Base-by-base conservation (phyloP, 2,113 vertebrate genomes). In the Periophthalmus modestus region DNA sequence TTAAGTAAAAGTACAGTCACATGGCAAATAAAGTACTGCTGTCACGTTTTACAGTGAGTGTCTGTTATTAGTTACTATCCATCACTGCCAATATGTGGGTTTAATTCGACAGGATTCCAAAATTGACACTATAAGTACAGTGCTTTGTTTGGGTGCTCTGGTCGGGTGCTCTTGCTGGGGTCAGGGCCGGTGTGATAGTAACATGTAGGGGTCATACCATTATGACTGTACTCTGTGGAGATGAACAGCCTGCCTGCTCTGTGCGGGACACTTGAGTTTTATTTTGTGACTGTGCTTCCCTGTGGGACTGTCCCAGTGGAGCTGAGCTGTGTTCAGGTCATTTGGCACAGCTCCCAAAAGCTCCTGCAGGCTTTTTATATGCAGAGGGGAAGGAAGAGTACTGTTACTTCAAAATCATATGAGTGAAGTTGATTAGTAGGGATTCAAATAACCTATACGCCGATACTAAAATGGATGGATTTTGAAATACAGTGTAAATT, bases 331-430 rank as follows among this genome's bases (percentile, higher is more conserved):
- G 81, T 79, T 84, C 88, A 76, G 77, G 77, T 61, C 69, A 58
- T 46, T 57, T 90, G 89, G 91, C 88, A 80, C 71, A 85, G 66
- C 71, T 90, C 88, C 85, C 82, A 83, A 73, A 59, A 77, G 81
- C 72, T 84, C 9, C 52, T 43, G 39, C 6, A 9, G 10, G 39
- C 1, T 10, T 43, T 43, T 43, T 43, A 43, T 10, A 43, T 43
- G 39, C 39, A 43, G 7, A 10, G 39, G 39, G 9, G 11, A 43
- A 43, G 28, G 39, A 43, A 9, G 39, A 43, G 39, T 10, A 43
- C 39, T 43, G 39, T 43, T 10, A 2, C 39, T 10, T 43, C 39
- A 43, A 43, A 43, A 43, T 43, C 1, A 43, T 10, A 43, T 43
- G 39, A 10, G 7, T 43, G 39, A 43, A 43, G 39, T 43, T 0